Conservation (phyloP, 2,113 vertebrate species). For the Semnopithecus entellus region DNA sequence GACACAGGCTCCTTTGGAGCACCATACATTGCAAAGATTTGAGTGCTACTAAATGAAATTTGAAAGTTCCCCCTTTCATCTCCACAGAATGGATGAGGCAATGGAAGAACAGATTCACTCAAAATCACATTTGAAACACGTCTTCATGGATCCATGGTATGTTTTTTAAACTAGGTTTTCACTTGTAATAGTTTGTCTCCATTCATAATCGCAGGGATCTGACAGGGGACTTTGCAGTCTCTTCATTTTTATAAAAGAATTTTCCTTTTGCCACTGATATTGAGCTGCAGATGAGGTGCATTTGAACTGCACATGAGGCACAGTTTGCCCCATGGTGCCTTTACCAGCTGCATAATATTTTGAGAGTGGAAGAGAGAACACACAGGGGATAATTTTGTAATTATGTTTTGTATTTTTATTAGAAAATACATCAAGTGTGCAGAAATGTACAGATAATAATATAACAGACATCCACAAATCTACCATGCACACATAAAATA, state of each 20-base stretch:
- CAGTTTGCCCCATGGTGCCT: not conserved
- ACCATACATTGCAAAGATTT: rapidly evolving
- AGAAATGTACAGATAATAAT: not conserved
- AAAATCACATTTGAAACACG: not conserved
- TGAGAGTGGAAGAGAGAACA: not conserved
- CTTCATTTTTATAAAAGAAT: not conserved
- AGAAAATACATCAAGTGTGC: not conserved
- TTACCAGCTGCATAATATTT: not conserved
- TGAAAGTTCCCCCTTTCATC: not conserved
- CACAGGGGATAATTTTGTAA: not conserved
- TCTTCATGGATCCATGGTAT: not conserved
- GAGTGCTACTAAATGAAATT: not conserved
- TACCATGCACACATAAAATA: not conserved
- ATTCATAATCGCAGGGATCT: not conserved
- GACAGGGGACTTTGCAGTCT: not conserved
- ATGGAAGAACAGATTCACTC: not conserved
- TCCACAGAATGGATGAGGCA: not conserved
- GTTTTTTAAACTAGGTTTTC: too few species aligned
- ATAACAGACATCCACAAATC: not conserved
- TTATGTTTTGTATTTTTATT: not conserved
- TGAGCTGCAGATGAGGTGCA: rapidly evolving
- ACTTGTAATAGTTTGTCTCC: not conserved
- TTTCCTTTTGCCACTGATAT: rapidly evolving
- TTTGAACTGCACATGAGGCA: rapidly evolving
- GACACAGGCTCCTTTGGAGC: rapidly evolving